Percentiles rank a stretch among this genome's conserved stretches.
phyloP scores from a whole-genome alignment of 2,797 vertebrate species.

The Tarsius wallacei region DNA sequence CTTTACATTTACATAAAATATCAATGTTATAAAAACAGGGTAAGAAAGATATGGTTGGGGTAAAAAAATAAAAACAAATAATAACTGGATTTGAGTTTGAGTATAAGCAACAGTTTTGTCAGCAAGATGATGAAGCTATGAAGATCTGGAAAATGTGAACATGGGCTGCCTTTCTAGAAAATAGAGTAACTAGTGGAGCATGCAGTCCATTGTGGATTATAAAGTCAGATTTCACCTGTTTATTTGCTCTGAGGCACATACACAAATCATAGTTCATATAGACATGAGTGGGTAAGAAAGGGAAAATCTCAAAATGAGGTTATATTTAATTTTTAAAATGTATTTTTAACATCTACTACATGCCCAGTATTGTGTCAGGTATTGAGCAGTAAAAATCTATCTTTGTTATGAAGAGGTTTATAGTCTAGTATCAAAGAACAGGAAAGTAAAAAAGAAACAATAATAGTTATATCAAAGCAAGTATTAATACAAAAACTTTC shows the following conservation, averaged over 20 bases:
- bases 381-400: neutral
- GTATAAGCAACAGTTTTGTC: neutral
- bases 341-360: neutral
- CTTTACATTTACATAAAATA: neutral
- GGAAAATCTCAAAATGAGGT: neutral
- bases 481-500: neutral
- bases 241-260: neutral
- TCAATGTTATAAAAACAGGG: neutral
- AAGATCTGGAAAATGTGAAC: constrained; percentile 9
- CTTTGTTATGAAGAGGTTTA: neutral
- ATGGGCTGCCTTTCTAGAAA: constrained; percentile 25
- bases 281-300: neutral
- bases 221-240: neutral
- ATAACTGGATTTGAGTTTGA: neutral
- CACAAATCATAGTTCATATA: neutral
- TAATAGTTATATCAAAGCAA: neutral
- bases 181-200: neutral
- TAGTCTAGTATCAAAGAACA: neutral
- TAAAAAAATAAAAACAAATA: neutral
- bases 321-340: neutral
- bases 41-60: neutral
- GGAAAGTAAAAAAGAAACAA: neutral
- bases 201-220: neutral
- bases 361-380: neutral
- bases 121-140: neutral